Percentiles rank a stretch among this genome's conserved stretches.
phyloP scores from a whole-genome alignment of 2,797 vertebrate genomes.

The Odontamblyopus lacepedii region DNA sequence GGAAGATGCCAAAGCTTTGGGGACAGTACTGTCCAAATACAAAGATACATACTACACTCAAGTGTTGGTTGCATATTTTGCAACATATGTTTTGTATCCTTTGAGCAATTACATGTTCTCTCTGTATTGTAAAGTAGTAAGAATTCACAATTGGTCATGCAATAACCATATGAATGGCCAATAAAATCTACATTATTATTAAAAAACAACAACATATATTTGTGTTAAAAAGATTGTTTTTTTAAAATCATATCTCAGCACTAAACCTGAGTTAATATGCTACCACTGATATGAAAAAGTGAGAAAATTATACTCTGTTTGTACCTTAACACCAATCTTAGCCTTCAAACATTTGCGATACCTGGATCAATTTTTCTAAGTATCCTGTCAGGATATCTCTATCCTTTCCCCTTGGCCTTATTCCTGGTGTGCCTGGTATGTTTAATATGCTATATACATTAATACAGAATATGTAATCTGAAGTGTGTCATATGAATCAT shows the following conservation, averaged over 20 bases:
- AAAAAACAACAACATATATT: neutral
- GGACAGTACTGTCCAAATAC: constrained; percentile 96
- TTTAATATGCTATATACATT: constrained; percentile 34
- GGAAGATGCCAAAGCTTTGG: constrained; percentile 98
- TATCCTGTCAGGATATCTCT: constrained; percentile 97
- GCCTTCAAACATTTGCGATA: constrained; percentile 98
- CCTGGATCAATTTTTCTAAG: constrained; percentile 99
- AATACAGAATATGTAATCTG: neutral
- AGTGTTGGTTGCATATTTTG: constrained; percentile 96
- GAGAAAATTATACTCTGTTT: neutral
- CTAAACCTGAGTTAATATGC: neutral
- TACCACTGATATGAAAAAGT: neutral
- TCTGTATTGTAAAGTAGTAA: neutral
- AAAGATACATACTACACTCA: constrained; percentile 98
- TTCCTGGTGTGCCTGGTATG: constrained; percentile 99
- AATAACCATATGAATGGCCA: neutral
- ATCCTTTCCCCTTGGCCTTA: constrained; percentile 95
- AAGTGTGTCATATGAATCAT: neutral
- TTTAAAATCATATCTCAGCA: neutral
- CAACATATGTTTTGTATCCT: constrained; percentile 99
- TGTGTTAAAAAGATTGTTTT: neutral
- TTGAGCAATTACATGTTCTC: constrained; percentile 38
- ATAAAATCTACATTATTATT: neutral
- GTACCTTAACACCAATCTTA: constrained; percentile 80
- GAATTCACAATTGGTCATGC: neutral